Evolutionary conservation across 1,140 invertebrate genomes (phyloP).

Genomic region (Fopius arisanus): DNA sequence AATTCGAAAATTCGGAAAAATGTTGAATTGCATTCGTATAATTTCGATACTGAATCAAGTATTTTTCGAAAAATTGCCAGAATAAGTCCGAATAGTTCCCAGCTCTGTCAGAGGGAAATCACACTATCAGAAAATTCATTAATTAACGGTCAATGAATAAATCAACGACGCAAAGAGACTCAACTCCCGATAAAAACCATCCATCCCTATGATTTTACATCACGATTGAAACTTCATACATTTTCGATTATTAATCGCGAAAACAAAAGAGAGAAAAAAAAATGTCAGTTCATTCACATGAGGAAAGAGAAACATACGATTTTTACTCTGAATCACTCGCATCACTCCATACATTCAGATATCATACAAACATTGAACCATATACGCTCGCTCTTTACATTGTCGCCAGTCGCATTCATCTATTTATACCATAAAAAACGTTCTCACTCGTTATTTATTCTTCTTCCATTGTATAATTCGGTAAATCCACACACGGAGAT

Average conservation of each 20-base stretch:
- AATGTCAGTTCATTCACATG: conserved; percentile 10
- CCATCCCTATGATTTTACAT: too few species aligned
- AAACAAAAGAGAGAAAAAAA: neutral
- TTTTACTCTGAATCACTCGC: conserved; percentile 13
- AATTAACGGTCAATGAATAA: neutral
- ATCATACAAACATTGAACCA: conserved; percentile 34
- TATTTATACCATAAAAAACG: conserved; percentile 49
- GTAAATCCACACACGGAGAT: neutral
- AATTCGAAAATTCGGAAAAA: too few species aligned
- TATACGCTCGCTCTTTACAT: conserved; percentile 30
- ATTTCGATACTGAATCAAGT: too few species aligned
- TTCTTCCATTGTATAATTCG: neutral
- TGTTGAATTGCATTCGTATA: too few species aligned
- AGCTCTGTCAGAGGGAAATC: neutral
- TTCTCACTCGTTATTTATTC: conserved; percentile 23
- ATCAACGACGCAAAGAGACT: neutral
- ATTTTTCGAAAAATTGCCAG: too few species aligned
- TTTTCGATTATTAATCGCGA: neutral
- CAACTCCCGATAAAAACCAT: neutral
- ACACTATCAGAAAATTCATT: neutral
- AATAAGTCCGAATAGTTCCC: too few species aligned
- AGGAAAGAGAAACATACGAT: neutral
- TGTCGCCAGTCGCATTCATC: conserved; percentile 48
- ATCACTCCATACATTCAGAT: conserved; percentile 32
- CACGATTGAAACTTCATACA: too few species aligned